Conservation (phyloP, 1,140 invertebrate species). For the Bombus waltoni region DNA sequence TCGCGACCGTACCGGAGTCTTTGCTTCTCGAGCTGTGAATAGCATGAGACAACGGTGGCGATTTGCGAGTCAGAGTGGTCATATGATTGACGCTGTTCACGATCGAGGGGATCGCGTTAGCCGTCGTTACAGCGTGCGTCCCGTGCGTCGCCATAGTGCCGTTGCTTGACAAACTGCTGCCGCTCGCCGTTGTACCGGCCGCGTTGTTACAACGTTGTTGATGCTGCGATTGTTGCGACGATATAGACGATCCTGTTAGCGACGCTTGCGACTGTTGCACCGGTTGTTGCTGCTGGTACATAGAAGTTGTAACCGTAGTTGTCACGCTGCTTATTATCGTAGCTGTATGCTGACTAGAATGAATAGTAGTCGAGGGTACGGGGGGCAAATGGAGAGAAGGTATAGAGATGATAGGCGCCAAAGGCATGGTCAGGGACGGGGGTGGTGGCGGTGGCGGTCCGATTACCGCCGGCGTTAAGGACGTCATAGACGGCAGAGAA, state of each 20-base stretch:
- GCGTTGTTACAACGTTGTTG: constrained; percentile 45
- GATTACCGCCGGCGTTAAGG: constrained; percentile 65
- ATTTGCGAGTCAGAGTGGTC: constrained; percentile 51
- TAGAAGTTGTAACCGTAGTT: constrained; percentile 68
- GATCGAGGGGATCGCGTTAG: constrained; percentile 54
- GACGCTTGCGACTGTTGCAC: constrained; percentile 18
- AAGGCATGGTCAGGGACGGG: constrained; percentile 52
- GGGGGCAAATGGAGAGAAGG: constrained; percentile 73
- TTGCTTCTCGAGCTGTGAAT: constrained; percentile 62
- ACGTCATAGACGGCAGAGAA: constrained; percentile 67
- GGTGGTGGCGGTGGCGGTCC: constrained; percentile 62
- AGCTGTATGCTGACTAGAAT: constrained; percentile 79
- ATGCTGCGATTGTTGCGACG: constrained; percentile 35
- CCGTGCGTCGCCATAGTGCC: constrained; percentile 72
- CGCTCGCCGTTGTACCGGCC: constrained; percentile 61
- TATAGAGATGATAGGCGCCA: constrained; percentile 76
- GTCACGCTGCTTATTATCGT: constrained; percentile 71
- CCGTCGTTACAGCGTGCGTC: constrained; percentile 63
- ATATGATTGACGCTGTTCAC: constrained; percentile 62
- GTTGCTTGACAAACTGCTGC: constrained; percentile 54
- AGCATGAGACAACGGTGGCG: constrained; percentile 62
- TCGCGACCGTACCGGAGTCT: constrained; percentile 38
- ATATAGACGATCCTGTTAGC: background rate
- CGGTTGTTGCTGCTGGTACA: constrained; percentile 63
- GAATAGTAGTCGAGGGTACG: constrained; percentile 74